Conservation (phyloP, 2,113 vertebrate species). For the Platysternon megacephalum region DNA sequence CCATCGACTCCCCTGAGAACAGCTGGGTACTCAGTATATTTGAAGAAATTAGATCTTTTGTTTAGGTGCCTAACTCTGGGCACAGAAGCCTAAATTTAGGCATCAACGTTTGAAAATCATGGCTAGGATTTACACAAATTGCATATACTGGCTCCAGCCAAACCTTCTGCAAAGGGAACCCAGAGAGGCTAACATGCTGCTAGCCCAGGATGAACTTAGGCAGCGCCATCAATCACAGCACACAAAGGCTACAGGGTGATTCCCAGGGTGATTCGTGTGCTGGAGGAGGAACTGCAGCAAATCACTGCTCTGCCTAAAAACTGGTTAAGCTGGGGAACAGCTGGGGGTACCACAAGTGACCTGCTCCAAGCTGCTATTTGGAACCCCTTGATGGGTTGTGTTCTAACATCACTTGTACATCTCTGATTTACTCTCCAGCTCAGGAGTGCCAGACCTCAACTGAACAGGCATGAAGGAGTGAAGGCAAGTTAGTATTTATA, state of each 20-base stretch:
- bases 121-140: not conserved
- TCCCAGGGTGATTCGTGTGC: not conserved
- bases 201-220: not conserved
- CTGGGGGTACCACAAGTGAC: not conserved
- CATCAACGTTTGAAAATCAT: not conserved
- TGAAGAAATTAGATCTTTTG: not conserved
- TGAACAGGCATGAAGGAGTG: not conserved
- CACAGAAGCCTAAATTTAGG: not conserved
- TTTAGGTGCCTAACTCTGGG: not conserved
- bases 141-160: not conserved
- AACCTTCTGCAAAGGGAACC: not conserved
- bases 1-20: not conserved
- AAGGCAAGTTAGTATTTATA: constrained; percentile 37
- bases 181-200: not conserved
- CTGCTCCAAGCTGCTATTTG: not conserved
- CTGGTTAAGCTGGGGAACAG: not conserved
- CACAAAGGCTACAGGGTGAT: not conserved
- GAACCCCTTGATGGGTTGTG: constrained; percentile 1
- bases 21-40: not conserved
- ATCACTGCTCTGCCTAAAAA: not conserved
- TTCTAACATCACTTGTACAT: not conserved
- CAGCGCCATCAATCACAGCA: not conserved
- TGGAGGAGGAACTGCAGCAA: not conserved
- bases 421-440: not conserved
- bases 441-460: not conserved